Percentiles rank a stretch among this genome's conserved stretches.
Conservation (phyloP, 2,113 vertebrate species). For the Nipponia nippon region DNA sequence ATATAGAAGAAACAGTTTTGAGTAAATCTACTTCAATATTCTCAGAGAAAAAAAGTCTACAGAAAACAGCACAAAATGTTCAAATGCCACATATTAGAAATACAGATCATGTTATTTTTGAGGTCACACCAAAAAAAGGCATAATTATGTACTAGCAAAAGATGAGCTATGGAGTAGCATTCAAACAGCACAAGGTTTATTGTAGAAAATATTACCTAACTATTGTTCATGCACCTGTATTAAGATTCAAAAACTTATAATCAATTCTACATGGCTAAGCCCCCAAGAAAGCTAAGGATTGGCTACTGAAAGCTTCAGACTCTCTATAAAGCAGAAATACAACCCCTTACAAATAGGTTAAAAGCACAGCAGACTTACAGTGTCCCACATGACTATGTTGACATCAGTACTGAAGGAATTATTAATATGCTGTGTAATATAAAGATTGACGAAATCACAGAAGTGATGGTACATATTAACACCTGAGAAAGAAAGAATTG, state of each 20-base stretch:
- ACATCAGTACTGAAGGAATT: slow-evolving; percentile 91
- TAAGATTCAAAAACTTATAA: not conserved
- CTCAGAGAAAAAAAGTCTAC: not conserved
- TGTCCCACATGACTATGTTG: slow-evolving; percentile 97
- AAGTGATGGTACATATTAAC: slow-evolving; percentile 99
- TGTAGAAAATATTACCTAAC: not conserved
- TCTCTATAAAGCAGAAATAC: not conserved
- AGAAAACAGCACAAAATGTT: not conserved
- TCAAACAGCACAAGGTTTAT: not conserved
- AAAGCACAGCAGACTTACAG: slow-evolving; percentile 76
- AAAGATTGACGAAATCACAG: slow-evolving; percentile 97
- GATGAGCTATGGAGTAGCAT: not conserved
- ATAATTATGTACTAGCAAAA: not conserved
- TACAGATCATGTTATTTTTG: not conserved
- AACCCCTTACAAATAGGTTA: not conserved
- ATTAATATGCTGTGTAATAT: slow-evolving; percentile 93
- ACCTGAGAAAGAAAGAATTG: slow-evolving; percentile 73
- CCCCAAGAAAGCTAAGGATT: not conserved
- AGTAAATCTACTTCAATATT: not conserved
- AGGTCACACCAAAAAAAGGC: not conserved
- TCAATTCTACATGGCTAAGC: not conserved
- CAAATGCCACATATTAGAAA: not conserved
- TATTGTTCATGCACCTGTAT: not conserved
- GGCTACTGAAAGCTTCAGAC: not conserved
- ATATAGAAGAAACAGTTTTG: not conserved